Evolutionary conservation across 2,888 invertebrate species (phyloP).

Genomic region (Aethes cnicana): DNA sequence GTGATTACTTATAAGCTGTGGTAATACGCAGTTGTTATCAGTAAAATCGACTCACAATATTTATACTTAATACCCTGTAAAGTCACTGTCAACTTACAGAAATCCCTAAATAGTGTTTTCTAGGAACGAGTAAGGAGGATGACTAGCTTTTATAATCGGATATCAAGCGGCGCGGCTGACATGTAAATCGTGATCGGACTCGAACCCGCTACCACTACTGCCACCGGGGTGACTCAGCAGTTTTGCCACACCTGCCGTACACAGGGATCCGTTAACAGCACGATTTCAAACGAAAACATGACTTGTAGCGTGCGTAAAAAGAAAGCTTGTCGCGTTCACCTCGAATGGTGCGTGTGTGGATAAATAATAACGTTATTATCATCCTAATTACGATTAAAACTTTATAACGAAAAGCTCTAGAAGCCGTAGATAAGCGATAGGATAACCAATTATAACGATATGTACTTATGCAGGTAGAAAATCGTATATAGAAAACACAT

Average conservation of each 20-base stretch:
- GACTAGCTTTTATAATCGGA: conserved; percentile 71
- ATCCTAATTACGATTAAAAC: conserved; percentile 56
- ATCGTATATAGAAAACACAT: conserved; percentile 38
- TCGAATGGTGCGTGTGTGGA: conserved; percentile 5
- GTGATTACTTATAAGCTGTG: no score
- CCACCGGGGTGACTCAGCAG: conserved; percentile 76
- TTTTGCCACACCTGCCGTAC: conserved; percentile 68
- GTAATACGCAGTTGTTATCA: neutral
- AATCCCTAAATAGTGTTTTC: conserved; percentile 63
- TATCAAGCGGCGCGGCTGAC: conserved; percentile 79
- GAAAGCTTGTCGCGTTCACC: neutral
- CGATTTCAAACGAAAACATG: neutral
- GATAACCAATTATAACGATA: conserved; percentile 12
- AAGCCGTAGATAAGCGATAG: conserved; percentile 10
- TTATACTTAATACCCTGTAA: conserved; percentile 7
- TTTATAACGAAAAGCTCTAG: conserved; percentile 36
- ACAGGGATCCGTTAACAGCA: conserved; percentile 22
- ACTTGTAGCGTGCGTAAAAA: neutral
- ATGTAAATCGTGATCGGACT: conserved; percentile 79
- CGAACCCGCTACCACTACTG: conserved; percentile 79
- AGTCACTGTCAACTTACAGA: conserved; percentile 36
- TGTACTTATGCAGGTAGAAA: conserved; percentile 24
- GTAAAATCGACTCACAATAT: conserved; percentile 12
- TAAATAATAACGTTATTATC: conserved; percentile 50
- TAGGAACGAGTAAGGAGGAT: conserved; percentile 53